Evolutionary conservation across 2,113 vertebrate species (phyloP).

Genomic region (Brachypodius melanocephalos): DNA sequence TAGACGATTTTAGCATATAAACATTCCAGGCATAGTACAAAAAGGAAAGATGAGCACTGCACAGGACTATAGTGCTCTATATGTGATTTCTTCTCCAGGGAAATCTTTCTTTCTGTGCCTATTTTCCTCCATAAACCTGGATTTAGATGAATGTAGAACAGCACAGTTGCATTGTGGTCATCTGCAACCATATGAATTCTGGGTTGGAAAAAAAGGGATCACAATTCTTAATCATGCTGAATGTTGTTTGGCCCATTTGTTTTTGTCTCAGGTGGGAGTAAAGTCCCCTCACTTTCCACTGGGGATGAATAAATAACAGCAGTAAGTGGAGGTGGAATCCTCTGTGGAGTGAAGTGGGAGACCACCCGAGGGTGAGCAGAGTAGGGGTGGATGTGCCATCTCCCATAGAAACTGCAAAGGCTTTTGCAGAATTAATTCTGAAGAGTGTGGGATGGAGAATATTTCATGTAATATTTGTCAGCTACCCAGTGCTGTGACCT

Average conservation of each 20-base stretch:
- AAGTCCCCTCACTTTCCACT: not conserved
- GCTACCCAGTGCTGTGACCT: not conserved
- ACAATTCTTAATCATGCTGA: not conserved
- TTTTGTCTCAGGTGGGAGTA: not conserved
- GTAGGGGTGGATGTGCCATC: not conserved
- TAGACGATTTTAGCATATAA: not conserved
- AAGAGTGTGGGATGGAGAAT: not conserved
- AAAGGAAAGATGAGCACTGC: not conserved
- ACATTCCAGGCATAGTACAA: not conserved
- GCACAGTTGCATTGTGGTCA: not conserved
- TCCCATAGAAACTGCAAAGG: not conserved
- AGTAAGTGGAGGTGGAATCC: not conserved
- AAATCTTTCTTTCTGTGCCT: not conserved
- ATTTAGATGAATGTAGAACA: not conserved
- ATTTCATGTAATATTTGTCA: not conserved
- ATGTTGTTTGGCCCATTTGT: not conserved
- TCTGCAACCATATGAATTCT: not conserved
- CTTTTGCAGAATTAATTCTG: not conserved
- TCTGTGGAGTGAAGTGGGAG: not conserved
- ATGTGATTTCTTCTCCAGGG: not conserved
- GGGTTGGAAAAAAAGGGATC: not conserved
- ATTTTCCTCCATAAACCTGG: not conserved
- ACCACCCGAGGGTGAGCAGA: not conserved
- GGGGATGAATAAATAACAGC: not conserved
- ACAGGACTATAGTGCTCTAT: not conserved